Evolutionary conservation across 2,888 invertebrate genomes (phyloP).

Genomic region (Microctonus aethiopoides): DNA sequence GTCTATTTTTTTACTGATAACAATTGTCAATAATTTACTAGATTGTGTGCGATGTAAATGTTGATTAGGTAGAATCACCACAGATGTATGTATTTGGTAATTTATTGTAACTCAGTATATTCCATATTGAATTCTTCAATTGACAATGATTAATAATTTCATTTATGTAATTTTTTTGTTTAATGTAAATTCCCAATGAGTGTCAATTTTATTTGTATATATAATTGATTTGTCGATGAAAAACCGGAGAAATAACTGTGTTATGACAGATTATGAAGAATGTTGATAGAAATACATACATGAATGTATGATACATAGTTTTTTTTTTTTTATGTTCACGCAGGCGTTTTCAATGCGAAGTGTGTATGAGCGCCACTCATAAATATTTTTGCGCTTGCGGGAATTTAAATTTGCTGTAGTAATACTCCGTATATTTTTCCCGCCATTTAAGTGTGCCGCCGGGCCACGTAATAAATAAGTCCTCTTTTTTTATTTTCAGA

Average conservation of each 20-base stretch:
- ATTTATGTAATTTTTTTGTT: neutral
- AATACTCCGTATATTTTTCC: neutral
- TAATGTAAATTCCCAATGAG: neutral
- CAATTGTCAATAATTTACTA: constrained; percentile 14
- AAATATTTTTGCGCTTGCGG: neutral
- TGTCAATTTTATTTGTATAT: neutral
- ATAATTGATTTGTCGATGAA: neutral
- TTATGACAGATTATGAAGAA: neutral
- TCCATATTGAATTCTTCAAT: neutral
- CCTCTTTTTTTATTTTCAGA: no score
- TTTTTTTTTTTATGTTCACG: neutral
- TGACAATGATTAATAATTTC: no score
- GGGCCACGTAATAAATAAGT: no score
- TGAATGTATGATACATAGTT: neutral
- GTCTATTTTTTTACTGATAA: neutral
- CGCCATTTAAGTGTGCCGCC: neutral
- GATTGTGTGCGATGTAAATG: neutral
- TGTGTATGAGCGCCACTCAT: neutral
- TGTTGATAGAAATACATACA: neutral
- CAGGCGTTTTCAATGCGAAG: no score
- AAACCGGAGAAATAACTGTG: neutral
- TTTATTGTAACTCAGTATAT: neutral
- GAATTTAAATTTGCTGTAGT: no score
- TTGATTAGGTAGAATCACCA: neutral
- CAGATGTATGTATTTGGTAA: neutral